phyloP scores from a whole-genome alignment of 2,797 vertebrate genomes.

The Eurystomus glaucurus region DNA sequence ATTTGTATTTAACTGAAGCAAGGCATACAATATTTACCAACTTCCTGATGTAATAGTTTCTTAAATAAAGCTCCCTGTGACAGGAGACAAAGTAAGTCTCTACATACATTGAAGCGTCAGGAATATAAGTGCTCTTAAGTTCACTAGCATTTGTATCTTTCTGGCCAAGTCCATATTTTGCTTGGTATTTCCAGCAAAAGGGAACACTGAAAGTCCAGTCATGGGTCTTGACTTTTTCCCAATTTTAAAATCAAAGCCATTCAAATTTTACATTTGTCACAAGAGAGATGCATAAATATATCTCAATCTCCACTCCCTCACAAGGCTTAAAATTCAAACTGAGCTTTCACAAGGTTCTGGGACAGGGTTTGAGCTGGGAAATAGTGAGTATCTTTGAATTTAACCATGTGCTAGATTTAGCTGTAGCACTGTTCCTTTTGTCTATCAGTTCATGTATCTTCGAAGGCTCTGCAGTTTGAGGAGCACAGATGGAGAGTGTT shows the following conservation, averaged over 20 bases:
- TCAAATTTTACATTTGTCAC: neutral
- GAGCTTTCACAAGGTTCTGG: neutral
- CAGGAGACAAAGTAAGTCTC: neutral
- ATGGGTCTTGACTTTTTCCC: neutral
- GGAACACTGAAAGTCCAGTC: neutral
- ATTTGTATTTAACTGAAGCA: neutral
- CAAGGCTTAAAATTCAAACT: neutral
- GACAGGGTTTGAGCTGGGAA: neutral
- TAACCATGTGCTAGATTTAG: neutral
- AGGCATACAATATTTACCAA: neutral
- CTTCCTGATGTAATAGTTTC: neutral
- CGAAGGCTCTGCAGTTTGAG: neutral
- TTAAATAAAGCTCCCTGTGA: neutral
- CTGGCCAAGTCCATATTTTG: neutral
- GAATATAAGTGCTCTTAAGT: neutral
- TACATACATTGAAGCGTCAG: neutral
- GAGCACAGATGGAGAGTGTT: accelerated
- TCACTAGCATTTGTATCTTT: neutral
- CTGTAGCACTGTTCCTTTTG: neutral
- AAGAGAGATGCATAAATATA: neutral
- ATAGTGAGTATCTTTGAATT: neutral
- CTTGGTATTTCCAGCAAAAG: neutral
- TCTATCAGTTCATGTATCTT: neutral
- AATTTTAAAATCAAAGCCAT: neutral
- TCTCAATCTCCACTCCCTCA: neutral